These are phyloP conservation scores for Cryptocephalus moraei DNA, from an alignment of 2,888 invertebrate species.

Conservation along the genomic window DNA sequence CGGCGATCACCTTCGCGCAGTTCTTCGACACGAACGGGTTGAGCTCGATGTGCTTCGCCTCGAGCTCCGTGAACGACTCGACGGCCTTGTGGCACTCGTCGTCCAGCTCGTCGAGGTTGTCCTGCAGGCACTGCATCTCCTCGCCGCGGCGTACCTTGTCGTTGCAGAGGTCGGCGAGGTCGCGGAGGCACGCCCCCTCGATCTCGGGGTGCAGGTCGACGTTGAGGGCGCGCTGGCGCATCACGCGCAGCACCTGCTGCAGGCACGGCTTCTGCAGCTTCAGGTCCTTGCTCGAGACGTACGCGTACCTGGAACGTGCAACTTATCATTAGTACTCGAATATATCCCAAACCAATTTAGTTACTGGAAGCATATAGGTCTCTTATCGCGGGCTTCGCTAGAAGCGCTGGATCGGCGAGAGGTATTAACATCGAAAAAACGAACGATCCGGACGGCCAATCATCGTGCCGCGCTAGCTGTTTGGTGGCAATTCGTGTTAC, in stretches of 20 bases:
- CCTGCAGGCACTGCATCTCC: slow-evolving; percentile 88
- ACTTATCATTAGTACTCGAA: too few relatives aligned
- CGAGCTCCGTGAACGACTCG: slow-evolving; percentile 77
- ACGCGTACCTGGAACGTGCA: slow-evolving; percentile 10
- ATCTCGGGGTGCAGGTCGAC: slow-evolving; percentile 92
- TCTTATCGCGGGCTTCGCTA: too few relatives aligned
- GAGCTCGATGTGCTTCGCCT: slow-evolving; percentile 80
- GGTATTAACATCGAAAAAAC: too few relatives aligned
- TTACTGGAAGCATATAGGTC: too few relatives aligned
- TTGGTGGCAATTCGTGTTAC: too few relatives aligned
- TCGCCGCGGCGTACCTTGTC: slow-evolving; percentile 79
- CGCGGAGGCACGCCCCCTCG: slow-evolving; percentile 80
- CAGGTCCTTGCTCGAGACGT: slow-evolving; percentile 19
- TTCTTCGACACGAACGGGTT: slow-evolving; percentile 79
- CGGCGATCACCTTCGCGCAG: slow-evolving; percentile 70
- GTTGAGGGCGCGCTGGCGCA: slow-evolving; percentile 85
- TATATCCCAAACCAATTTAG: too few relatives aligned
- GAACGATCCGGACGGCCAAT: too few relatives aligned
- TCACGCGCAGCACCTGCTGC: slow-evolving; percentile 78
- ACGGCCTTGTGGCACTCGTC: slow-evolving; percentile 66
- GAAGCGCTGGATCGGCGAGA: too few relatives aligned
- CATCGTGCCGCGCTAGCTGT: too few relatives aligned
- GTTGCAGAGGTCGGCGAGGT: slow-evolving; percentile 73
- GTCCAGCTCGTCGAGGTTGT: slow-evolving; percentile 60
- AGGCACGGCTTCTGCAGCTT: slow-evolving; percentile 51